Evolutionary conservation across 2,888 invertebrate genomes (phyloP).

Genomic region (Matsumyia berberina): DNA sequence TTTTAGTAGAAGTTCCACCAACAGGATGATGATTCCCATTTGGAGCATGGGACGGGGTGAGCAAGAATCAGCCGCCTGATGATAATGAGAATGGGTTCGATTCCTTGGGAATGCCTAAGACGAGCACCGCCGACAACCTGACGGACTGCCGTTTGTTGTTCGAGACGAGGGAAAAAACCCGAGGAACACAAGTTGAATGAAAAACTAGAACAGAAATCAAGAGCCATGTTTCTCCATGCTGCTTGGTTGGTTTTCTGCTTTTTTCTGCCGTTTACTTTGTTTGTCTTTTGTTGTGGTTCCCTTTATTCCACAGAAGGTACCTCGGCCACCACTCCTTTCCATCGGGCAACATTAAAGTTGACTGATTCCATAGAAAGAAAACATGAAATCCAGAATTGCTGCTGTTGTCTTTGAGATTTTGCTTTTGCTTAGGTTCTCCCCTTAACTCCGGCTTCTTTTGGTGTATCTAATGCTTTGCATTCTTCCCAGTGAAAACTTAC

Average conservation of each 20-base stretch:
- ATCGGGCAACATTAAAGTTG: conserved; percentile 56
- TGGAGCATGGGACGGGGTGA: neutral
- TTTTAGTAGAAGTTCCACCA: conserved; percentile 33
- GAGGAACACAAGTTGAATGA: conserved; percentile 41
- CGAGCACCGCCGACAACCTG: conserved; percentile 41
- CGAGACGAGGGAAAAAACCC: conserved; percentile 19
- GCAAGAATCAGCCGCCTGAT: conserved; percentile 32
- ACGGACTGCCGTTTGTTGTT: conserved; percentile 46
- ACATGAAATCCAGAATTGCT: conserved; percentile 55
- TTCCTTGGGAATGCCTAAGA: conserved; percentile 58
- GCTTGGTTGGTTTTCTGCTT: conserved; percentile 13
- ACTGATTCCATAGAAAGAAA: conserved; percentile 69
- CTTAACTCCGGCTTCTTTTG: conserved; percentile 3
- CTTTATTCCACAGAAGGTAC: conserved; percentile 43
- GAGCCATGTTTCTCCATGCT: conserved; percentile 66
- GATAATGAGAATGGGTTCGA: conserved; percentile 69
- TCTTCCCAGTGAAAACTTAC: conserved; percentile 55
- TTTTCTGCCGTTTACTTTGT: conserved; percentile 15
- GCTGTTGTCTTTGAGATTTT: conserved; percentile 40
- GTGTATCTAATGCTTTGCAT: conserved; percentile 49
- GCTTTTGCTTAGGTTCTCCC: neutral
- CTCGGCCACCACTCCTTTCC: conserved; percentile 12
- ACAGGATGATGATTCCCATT: conserved; percentile 41
- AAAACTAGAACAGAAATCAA: conserved; percentile 73
- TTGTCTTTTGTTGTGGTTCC: conserved; percentile 18